Base-by-base conservation (phyloP, 2,797 vertebrate genomes). In the Sebastes iracundus region DNA sequence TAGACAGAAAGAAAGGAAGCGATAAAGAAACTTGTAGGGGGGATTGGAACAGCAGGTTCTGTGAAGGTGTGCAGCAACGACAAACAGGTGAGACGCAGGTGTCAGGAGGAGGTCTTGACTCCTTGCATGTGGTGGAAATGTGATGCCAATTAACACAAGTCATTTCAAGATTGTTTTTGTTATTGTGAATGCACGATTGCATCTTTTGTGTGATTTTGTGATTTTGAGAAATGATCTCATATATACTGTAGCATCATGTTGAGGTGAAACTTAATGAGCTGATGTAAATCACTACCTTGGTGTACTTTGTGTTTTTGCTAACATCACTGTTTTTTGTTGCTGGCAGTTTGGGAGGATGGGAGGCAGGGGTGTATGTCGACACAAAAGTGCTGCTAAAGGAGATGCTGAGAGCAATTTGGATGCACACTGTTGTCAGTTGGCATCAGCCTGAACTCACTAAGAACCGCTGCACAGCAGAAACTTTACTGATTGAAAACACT, bases 71-170 rank as follows among this genome's bases (percentile, higher is more conserved):
- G 75, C 74, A 82, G 71, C 84, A 87, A 91, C 75, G 85, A 82
- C 81, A 84, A 93, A 90, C 95, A 97, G 96, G 96, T 96, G 94
- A 96, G 95, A 93, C 53, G 75, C 83, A 87, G 83, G 88, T 90
- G 85, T 79, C 59, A 84, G 63, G 73, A 74, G 33, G 28, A 69
- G 60, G 52, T 72, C 78, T 59, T 46, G n/a, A 84, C 67, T 77
- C 38, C 32, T 66, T 63, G 42, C 64, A 66, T 53, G 59, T 32
- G 30, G 42, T 59, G 13, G 42, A 82, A 66, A 64, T 62, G 73
- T 65, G 16, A 75, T 79, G 53, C 61, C 56, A 73, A 70, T 69
- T 74, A 64, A 80, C 7, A 13, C 22, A 35, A 30, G 11, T 60
- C 4, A 38, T 53, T 28, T n/a, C 22, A 64, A 65, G 53, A 64